Base-by-base conservation (phyloP, 2,888 invertebrate species). In the Harmothoe impar region DNA sequence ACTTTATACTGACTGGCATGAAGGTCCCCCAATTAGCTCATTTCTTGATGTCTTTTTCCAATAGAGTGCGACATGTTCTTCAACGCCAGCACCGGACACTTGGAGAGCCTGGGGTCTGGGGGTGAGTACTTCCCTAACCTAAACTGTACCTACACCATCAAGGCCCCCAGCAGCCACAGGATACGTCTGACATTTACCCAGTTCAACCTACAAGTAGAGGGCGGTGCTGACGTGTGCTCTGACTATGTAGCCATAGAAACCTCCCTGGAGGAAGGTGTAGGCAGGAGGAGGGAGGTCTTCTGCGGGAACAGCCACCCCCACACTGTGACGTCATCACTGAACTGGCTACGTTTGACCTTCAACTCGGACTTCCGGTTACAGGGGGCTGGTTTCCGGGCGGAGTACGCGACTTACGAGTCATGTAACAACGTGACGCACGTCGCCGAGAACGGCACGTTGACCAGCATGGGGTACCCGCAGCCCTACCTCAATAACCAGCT, bases 161-260 rank as follows among this genome's bases (percentile, higher is more conserved):
- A 52, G 35, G 84, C 52, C 25, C 84, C 81, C 10, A 31, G 15
- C 0, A 81, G 52, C 84, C 35, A 84, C 33, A 35, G 68, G 12
- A 54, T 90, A 12, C 20, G 12, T 33, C 33, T 90, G 52, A 29
- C 52, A 23, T 84, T 90, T n/a, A 52, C 35, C 15, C 56, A 54
- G 25, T 81, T 84, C 25, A 23, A 62, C 31, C 56, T 90, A 10
- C 90, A 78, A 35, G 29, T 52, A 31, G n/a, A 54, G 25, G 68
- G 31, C 15, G 29, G 17, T 7, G 56, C n/a, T 54, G 35, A 56
- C 10, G 20, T 54, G 17, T 90, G 90, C 35, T n/a, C n/a, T 25
- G 90, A 90, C 54, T 90, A 90, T 56, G 35, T 90, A 31, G 25
- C n/a, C 43, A 56, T 84, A 89, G 81, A 43, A 78, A 89, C 51